phyloP scores from a whole-genome alignment of 1,140 invertebrate species.

The Oncopeltus fasciatus region DNA sequence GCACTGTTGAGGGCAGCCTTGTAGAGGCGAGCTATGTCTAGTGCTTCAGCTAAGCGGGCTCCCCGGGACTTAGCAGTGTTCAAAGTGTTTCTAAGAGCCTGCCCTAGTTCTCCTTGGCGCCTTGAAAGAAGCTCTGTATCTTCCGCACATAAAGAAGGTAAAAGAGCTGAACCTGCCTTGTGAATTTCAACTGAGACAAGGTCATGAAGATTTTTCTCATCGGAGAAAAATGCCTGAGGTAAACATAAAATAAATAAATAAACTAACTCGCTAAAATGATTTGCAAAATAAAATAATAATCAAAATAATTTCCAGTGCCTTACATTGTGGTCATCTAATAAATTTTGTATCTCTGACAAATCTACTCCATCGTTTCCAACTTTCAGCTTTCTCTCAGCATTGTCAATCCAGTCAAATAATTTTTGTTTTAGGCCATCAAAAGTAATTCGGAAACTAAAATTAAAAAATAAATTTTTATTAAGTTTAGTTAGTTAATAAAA shows the following conservation, averaged over 20 bases:
- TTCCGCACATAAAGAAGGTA: slow-evolving; percentile 59
- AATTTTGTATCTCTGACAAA: slow-evolving; percentile 65
- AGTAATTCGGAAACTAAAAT: slow-evolving; percentile 49
- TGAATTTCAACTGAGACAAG: slow-evolving; percentile 67
- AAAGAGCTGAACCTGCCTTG: slow-evolving; percentile 69
- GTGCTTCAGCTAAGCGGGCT: slow-evolving; percentile 10
- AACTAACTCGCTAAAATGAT: too few relatives aligned
- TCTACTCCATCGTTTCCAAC: slow-evolving; percentile 70
- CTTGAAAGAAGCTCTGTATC: slow-evolving; percentile 68
- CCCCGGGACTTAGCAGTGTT: slow-evolving; percentile 44
- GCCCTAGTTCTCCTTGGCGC: slow-evolving; percentile 62
- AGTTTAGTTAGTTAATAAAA: too few relatives aligned
- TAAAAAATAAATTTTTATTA: not conserved
- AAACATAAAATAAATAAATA: too few relatives aligned
- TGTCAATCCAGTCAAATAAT: slow-evolving; percentile 69
- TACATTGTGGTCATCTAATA: slow-evolving; percentile 72
- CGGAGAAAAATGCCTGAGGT: too few relatives aligned
- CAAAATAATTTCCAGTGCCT: too few relatives aligned
- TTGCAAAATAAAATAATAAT: too few relatives aligned
- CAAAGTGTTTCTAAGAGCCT: slow-evolving; percentile 61
- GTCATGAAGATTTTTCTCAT: slow-evolving; percentile 58
- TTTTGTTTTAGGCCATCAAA: slow-evolving; percentile 56
- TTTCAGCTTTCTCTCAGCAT: slow-evolving; percentile 61
- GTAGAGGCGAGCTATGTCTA: slow-evolving; percentile 62
- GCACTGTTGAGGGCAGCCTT: slow-evolving; percentile 58